A percentile compares a stretch with the other conserved stretches of the same genome.
These are phyloP conservation scores for Uromys caudimaculatus DNA, from an alignment of 2,797 vertebrate species.

Conservation along the genomic window DNA sequence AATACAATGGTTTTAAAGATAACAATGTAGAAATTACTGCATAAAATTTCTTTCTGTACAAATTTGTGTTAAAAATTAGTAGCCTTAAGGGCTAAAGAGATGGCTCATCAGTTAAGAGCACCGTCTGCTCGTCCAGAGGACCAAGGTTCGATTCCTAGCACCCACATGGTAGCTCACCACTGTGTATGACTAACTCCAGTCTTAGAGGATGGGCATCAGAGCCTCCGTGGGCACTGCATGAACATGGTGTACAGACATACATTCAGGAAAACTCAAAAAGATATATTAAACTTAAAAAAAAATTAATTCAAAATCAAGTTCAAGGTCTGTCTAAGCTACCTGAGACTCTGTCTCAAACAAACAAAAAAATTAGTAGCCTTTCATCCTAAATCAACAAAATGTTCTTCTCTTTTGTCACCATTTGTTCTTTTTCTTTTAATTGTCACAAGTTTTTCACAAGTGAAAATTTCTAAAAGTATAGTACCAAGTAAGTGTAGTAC, in stretches of 20 bases:
- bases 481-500: background rate
- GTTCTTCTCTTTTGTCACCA: conserved; percentile 18
- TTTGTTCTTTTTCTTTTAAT: conserved; percentile 22
- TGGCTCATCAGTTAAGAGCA: background rate
- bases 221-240: background rate
- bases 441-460: conserved; percentile 57
- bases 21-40: background rate
- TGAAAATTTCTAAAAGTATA: conserved; percentile 48
- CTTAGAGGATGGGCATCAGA: background rate
- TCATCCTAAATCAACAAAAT: conserved; percentile 31
- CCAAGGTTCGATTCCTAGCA: background rate
- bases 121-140: background rate
- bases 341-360: background rate
- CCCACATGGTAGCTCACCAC: background rate
- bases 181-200: background rate
- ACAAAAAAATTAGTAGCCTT: background rate
- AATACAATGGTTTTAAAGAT: background rate
- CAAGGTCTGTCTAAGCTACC: background rate
- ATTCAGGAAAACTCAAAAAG: background rate
- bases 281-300: background rate
- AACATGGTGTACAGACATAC: background rate
- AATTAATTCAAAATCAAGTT: background rate
- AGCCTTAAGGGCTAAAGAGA: background rate
- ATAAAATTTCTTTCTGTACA: background rate
- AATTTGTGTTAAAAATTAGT: background rate